These are phyloP conservation scores for Actinostola sp. DNA, from an alignment of 92 coral and sea anemone species.

Conservation along the genomic window DNA sequence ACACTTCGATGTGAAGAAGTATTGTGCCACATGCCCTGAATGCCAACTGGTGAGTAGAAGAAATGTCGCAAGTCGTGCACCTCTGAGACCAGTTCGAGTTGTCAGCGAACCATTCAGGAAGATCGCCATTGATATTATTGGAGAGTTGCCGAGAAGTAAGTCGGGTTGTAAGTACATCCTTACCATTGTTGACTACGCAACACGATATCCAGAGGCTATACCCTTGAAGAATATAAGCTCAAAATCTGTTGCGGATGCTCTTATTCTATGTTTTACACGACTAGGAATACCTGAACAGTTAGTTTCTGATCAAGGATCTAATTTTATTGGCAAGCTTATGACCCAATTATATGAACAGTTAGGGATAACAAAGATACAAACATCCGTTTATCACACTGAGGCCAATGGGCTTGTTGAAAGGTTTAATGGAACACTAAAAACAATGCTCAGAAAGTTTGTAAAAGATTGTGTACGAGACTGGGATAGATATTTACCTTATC, in stretches of 20 bases:
- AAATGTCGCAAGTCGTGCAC: slow-evolving; percentile 33
- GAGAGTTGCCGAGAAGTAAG: slow-evolving; percentile 37
- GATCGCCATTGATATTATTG: slow-evolving; percentile 45
- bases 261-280: too few relatives aligned
- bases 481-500: slow-evolving; percentile 41
- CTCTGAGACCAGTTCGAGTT: slow-evolving; percentile 24
- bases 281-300: too few relatives aligned
- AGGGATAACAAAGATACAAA: too few relatives aligned
- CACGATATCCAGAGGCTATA: slow-evolving; percentile 9
- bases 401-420: too few relatives aligned
- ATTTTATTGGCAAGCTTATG: too few relatives aligned
- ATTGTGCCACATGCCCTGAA: slow-evolving; percentile 43
- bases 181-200: slow-evolving; percentile 40
- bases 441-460: slow-evolving; percentile 38
- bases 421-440: too few relatives aligned
- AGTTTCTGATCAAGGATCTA: too few relatives aligned
- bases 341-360: too few relatives aligned
- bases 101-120: slow-evolving; percentile 41
- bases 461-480: slow-evolving; percentile 31
- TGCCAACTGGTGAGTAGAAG: slow-evolving; percentile 56
- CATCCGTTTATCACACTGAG: too few relatives aligned
- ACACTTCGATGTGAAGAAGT: slow-evolving; percentile 27
- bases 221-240: too few relatives aligned
- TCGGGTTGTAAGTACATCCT: slow-evolving; percentile 38
- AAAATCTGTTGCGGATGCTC: too few relatives aligned